These are phyloP conservation scores for Stegastes partitus DNA, from an alignment of 2,113 vertebrate genomes.

Conservation along the genomic window DNA sequence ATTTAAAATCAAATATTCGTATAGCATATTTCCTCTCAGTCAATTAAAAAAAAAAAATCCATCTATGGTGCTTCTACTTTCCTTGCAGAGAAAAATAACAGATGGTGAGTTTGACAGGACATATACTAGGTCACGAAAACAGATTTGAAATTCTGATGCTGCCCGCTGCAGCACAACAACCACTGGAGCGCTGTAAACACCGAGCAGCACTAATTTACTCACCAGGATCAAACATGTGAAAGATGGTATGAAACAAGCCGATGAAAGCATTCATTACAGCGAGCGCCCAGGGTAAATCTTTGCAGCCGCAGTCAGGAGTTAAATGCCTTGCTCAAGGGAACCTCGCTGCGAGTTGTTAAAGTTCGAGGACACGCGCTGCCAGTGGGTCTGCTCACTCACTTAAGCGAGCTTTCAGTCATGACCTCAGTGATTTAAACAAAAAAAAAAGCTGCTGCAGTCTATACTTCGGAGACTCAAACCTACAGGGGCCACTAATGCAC, in stretches of 20 bases:
- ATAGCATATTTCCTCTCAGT: no score
- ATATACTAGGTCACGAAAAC: not conserved
- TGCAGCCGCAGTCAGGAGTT: not conserved
- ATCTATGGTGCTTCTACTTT: not conserved
- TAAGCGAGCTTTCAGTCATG: not conserved
- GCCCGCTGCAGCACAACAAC: slow-evolving; percentile 3
- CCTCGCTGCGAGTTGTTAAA: not conserved
- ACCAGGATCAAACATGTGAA: not conserved
- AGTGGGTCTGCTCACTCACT: not conserved
- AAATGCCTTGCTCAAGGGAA: not conserved
- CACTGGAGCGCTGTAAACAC: slow-evolving; percentile 10
- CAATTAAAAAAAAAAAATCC: not conserved
- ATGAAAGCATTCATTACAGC: not conserved
- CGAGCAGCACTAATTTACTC: not conserved
- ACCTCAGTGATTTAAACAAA: not conserved
- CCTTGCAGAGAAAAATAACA: not conserved
- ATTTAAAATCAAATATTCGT: not conserved
- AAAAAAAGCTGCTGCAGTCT: slow-evolving; percentile 2
- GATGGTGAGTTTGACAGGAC: slow-evolving; percentile 2
- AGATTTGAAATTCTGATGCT: slow-evolving; percentile 5
- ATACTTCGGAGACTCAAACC: slow-evolving; percentile 4
- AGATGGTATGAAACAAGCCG: not conserved
- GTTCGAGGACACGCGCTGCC: not conserved
- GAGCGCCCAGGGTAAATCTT: not conserved
- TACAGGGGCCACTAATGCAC: slow-evolving; percentile 26